Percentiles rank a stretch among this genome's conserved stretches.
Conservation (phyloP, 2,113 vertebrate species). For the Galbula dea region DNA sequence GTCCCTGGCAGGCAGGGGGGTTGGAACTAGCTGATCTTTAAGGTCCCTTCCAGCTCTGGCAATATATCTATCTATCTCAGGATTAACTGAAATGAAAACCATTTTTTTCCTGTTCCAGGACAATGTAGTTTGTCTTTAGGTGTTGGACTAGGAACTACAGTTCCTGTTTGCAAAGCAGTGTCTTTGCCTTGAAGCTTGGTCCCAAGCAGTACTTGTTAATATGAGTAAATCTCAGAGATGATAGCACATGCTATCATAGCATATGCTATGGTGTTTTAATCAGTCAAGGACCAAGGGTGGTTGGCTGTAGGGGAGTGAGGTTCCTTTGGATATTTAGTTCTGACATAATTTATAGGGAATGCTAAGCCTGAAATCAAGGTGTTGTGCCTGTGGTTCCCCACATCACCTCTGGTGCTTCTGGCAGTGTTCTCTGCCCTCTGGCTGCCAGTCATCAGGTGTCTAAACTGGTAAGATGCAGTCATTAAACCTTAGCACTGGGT, state of each 20-base stretch:
- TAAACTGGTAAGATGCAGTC: neutral
- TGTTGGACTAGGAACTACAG: neutral
- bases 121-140: neutral
- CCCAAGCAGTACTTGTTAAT: neutral
- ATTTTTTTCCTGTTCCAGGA: neutral
- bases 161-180: neutral
- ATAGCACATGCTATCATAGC: neutral
- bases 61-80: too few relatives aligned
- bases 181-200: neutral
- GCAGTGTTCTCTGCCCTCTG: slow-evolving; percentile 3
- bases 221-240: neutral
- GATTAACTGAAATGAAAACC: neutral
- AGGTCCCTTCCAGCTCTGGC: too few relatives aligned
- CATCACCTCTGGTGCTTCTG: neutral
- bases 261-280: neutral
- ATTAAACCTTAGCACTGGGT: neutral
- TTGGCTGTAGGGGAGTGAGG: neutral
- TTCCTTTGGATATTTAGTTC: neutral
- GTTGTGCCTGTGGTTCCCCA: neutral
- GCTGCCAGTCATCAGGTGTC: neutral
- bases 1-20: too few relatives aligned
- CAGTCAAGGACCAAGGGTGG: neutral
- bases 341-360: neutral
- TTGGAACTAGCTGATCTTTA: too few relatives aligned
- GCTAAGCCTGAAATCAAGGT: neutral